Evolutionary conservation across 2,113 vertebrate species (phyloP), one percentile per base, ranked within the genome.

Genomic region (Myrmecophaga tridactyla): DNA sequence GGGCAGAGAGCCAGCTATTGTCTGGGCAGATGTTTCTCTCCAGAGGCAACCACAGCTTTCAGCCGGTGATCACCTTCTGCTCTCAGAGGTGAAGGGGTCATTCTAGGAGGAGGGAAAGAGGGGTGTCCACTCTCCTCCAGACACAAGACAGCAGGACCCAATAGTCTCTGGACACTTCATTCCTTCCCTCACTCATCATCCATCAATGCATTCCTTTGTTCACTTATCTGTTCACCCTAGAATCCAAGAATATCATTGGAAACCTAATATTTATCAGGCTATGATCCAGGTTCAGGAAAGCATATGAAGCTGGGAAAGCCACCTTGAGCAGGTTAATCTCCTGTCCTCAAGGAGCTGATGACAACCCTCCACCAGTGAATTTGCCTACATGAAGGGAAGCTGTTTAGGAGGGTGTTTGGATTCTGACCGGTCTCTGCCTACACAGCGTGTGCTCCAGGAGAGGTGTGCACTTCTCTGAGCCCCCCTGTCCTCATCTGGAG

Each of bases 21-120:
- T 78, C 76, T 56, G 67, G 84, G 73, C n/a, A 85, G 88, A 67
- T 58, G 87, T 72, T 89, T 87, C 70, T 82, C 41, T 90, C 20
- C 4, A 0, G 13, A 53, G 65, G 48, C 29, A 76, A 58, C 46
- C 39, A 15, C 0, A 0, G 70, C 25, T 46, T n/a, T 84, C 65
- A 27, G 51, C 48, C 36, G 39, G 34, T 4, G 23, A 75, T 48
- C 65, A 86, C 58, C 48, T 77, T 84, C 63, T 17, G 46, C 27
- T 51, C 63, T n/a, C 41, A 21, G 18, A 85, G 75, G 20, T 9
- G 1, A 39, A 23, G 46, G 11, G n/a, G 58, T 25, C 11, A 0
- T 67, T 78, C 62, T 12, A 48, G 85, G 29, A 25, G 36, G 65
- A 80, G 7, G 7, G 63, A 80, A 46, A 3, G 13, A 23, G 11